Conservation (phyloP, 1,140 invertebrate genomes). For the Heterodera schachtii region DNA sequence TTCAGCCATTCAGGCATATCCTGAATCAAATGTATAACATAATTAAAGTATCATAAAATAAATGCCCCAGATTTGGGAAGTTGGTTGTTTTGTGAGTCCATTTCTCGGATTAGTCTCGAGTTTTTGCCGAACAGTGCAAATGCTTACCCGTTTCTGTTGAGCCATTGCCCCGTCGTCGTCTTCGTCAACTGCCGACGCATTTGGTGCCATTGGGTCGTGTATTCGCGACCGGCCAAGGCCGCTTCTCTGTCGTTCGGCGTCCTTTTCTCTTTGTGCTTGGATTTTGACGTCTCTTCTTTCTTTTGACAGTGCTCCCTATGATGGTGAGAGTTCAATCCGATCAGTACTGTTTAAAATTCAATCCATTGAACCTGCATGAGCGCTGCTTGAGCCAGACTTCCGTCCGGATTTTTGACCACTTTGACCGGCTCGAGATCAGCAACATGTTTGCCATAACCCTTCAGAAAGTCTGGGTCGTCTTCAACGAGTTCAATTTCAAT, state of each 20-base stretch:
- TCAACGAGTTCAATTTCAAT: slow-evolving; percentile 98
- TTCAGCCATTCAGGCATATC: slow-evolving; percentile 99
- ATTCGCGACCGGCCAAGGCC: slow-evolving; percentile 78
- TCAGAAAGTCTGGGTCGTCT: slow-evolving; percentile 93
- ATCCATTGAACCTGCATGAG: slow-evolving; percentile 85
- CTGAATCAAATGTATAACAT: slow-evolving; percentile 35
- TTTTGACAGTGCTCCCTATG: slow-evolving; percentile 88
- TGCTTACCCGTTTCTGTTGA: slow-evolving; percentile 31
- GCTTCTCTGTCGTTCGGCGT: slow-evolving; percentile 74
- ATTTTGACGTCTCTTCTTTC: slow-evolving; percentile 77
- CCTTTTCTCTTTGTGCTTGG: slow-evolving; percentile 68
- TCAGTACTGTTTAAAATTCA: neutral
- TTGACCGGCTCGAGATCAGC: slow-evolving; percentile 90
- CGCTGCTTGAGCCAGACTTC: slow-evolving; percentile 91
- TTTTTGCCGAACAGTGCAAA: slow-evolving; percentile 21
- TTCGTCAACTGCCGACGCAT: slow-evolving; percentile 22
- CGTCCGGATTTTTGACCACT: slow-evolving; percentile 99
- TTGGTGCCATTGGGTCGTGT: slow-evolving; percentile 78
- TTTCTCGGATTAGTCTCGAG: neutral
- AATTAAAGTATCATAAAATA: too few species aligned
- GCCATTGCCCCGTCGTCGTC: slow-evolving; percentile 53
- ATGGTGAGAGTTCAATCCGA: too few species aligned
- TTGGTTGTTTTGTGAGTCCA: too few species aligned
- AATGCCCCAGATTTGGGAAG: too few species aligned
- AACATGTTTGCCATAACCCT: slow-evolving; percentile 71